Base-by-base conservation (phyloP, 2,797 vertebrate genomes). In the Uromys caudimaculatus region DNA sequence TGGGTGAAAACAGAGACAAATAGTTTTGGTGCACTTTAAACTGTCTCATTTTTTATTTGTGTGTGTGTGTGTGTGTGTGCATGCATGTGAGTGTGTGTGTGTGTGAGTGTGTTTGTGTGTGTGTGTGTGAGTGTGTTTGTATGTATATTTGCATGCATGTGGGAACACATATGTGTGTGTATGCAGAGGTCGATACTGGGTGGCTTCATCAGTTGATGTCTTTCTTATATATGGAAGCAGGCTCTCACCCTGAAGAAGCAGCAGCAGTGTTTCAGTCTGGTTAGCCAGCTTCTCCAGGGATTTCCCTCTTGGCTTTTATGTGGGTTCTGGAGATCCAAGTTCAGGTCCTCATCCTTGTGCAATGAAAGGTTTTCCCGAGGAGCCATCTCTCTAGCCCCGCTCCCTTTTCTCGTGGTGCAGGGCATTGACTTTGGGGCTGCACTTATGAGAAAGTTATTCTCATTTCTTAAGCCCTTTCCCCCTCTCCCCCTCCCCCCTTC, bases 1-100 rank as follows among this genome's bases (percentile, higher is more conserved):
- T 41, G 50, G 14, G 13, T 84, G 9, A 78, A 78, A 94, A 91
- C 27, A 77, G 62, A 95, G 77, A 19, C 75, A 95, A 92, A 62
- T 78, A 62, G 38, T 19, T 90, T 96, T 50, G 81, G n/a, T 90
- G 24, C 73, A 76, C 29, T 60, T 78, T 84, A 84, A 62, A 41
- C 54, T 17, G 1, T 73, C 94, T 76, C 44, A 21, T 67, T 27
- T 38, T 54, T 24, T 41, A 9, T n/a, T 3, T 60, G 2, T 6
- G 4, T 8, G 3, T 35, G 29, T 86, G 2, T 10, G 12, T n/a
- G 2, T 35, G 29, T 84, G 38, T 19, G 27, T 44, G 12, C 3
- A 16, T 50, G 60, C 21, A 10, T 12, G 38, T 44, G 38, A 0
- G 1, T n/a, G 2, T 19, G 12, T 2, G 27, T 11, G 58, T 47